Conservation (phyloP, 2,888 invertebrate species). For the Choristoneura rosaceana region DNA sequence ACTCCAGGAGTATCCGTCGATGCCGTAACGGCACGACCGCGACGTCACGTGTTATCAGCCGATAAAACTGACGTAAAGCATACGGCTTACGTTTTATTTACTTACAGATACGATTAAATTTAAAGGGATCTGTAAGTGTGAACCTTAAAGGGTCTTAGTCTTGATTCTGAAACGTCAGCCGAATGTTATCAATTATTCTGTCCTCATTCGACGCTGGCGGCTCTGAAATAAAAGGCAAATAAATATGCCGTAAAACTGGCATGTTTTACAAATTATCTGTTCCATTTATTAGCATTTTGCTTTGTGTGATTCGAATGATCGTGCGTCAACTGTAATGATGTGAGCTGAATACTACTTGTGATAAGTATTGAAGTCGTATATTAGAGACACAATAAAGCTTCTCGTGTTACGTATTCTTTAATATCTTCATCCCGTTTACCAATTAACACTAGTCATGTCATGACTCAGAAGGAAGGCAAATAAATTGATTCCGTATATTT, state of each 20-base stretch:
- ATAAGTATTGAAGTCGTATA: neutral
- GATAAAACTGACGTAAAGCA: constrained; percentile 40
- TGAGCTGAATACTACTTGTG: neutral
- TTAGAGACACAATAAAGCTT: neutral
- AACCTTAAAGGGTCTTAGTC: constrained; percentile 28
- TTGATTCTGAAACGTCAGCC: constrained; percentile 10
- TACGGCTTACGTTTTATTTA: constrained; percentile 37
- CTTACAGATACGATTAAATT: constrained; percentile 25
- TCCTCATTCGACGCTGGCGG: neutral
- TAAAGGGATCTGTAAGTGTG: constrained; percentile 22
- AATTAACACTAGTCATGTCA: constrained; percentile 5
- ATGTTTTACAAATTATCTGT: neutral
- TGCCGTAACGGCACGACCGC: constrained; percentile 24
- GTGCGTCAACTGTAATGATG: neutral
- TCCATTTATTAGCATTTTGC: neutral
- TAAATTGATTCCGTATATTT: constrained; percentile 17
- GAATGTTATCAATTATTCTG: constrained; percentile 1
- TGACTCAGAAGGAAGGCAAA: constrained; percentile 21
- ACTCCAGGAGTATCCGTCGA: constrained; percentile 24
- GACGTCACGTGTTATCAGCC: constrained; percentile 40
- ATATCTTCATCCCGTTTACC: neutral
- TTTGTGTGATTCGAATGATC: neutral
- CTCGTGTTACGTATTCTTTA: neutral
- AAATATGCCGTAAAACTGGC: neutral
- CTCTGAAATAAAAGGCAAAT: constrained; percentile 1